Base-by-base conservation (phyloP, 1,140 invertebrate genomes). In the Drosophila grimshawi region DNA sequence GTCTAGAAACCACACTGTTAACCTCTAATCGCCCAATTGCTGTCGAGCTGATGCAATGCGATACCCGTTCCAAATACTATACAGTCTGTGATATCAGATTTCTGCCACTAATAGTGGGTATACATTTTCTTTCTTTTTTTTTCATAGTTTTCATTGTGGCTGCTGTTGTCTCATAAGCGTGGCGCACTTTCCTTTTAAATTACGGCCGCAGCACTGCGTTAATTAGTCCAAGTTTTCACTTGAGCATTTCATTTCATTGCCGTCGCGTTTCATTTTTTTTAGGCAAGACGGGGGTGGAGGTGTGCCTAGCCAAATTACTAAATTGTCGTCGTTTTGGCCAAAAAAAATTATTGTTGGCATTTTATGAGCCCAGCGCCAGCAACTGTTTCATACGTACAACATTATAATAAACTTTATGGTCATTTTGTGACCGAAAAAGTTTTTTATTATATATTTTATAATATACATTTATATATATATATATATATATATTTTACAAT, bases 191-290 rank as follows among this genome's bases (percentile, higher is more conserved):
- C 82, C 79, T 81, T 53, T 55, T 35, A 68, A 66, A 76, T 66
- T 63, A 59, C 41, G 65, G 65, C 64, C 60, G 5, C 55, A 61
- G 81, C 59, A 5, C 51, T 56, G 82, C 51, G 75, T 86, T 81
- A 86, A 86, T 86, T 86, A 88, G 82, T 76, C 56, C 71, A 79
- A 69, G 76, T 86, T 88, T 86, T 86, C 81, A 85, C 80, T 86
- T 75, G 65, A 63, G 59, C 57, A 64, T 64, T 64, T 56, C 49
- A 35, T 69, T 62, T 66, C 55, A 70, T 63, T 63, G 61, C 49
- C 46, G 55, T 32, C 53, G 35, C 57, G 45, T 75, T 65, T 41
- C 65, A 62, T 77, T 53, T 60, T 60, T 67, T 45, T 39, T 49
- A 2, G 45, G 7, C 5, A 63, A 5, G 10, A 19, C 11, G 60